Conservation (phyloP, 1,140 invertebrate genomes). For the Zaprionus nigranus region DNA sequence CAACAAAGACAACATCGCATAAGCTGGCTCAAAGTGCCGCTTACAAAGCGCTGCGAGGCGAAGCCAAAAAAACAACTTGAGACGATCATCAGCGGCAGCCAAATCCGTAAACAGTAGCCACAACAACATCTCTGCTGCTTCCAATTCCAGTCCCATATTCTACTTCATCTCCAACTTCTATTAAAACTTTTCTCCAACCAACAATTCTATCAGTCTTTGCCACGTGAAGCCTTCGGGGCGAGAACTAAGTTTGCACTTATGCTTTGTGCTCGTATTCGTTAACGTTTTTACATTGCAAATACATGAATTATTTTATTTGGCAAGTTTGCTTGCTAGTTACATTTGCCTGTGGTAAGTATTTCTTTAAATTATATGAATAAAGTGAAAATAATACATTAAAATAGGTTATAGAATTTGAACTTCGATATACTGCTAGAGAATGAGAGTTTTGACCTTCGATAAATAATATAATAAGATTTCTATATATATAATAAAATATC, state of each 20-base stretch:
- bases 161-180: not conserved
- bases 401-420: too few relatives aligned
- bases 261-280: conserved; percentile 1
- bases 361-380: not conserved
- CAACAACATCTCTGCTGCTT: conserved; percentile 21
- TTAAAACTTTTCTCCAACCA: not conserved
- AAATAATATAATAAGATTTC: too few relatives aligned
- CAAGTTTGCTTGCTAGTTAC: not conserved
- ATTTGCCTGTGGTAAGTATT: not conserved
- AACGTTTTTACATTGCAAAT: not conserved
- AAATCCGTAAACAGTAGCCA: conserved; percentile 47
- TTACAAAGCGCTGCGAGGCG: not conserved
- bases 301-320: not conserved
- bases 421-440: too few relatives aligned
- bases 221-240: not conserved
- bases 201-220: not conserved
- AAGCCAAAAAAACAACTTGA: conserved; percentile 30
- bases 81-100: conserved; percentile 14
- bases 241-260: not conserved
- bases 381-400: too few relatives aligned
- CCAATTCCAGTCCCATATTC: not conserved
- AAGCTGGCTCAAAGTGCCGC: conserved; percentile 34
- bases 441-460: too few relatives aligned
- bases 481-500: too few relatives aligned
- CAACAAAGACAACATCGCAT: conserved; percentile 4